phyloP scores from a whole-genome alignment of 2,888 invertebrate species.

The Drosophila eohydei region DNA sequence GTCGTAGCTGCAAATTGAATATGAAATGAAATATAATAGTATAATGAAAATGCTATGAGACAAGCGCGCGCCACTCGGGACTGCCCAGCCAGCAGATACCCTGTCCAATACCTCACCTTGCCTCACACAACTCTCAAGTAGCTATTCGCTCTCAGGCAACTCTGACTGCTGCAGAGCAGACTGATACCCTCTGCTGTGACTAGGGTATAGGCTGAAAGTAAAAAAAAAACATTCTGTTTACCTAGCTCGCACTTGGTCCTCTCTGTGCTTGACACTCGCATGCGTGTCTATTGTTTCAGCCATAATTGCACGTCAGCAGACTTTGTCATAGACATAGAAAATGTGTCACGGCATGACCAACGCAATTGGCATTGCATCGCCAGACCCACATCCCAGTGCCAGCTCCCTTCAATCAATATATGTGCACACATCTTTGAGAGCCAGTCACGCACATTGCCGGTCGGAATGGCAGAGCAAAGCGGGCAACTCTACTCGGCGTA shows the following conservation, averaged over 20 bases:
- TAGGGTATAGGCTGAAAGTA: neutral
- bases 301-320: conserved; percentile 41
- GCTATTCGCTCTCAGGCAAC: too few relatives aligned
- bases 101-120: neutral
- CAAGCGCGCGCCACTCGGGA: neutral
- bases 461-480: conserved; percentile 3
- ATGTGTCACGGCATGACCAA: conserved; percentile 25
- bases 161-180: too few relatives aligned
- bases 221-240: conserved; percentile 11
- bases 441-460: conserved; percentile 29
- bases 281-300: conserved; percentile 46
- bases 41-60: conserved; percentile 7
- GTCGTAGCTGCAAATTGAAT: conserved; percentile 65
- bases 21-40: conserved; percentile 29
- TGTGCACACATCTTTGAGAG: conserved; percentile 15
- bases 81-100: neutral
- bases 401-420: conserved; percentile 6
- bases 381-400: conserved; percentile 6
- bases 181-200: too few relatives aligned
- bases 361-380: conserved; percentile 25
- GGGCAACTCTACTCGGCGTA: conserved; percentile 9
- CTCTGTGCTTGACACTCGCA: conserved; percentile 11
- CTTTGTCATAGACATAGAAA: conserved; percentile 35
- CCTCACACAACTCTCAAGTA: neutral
- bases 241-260: conserved; percentile 2